A percentile compares a stretch with the other conserved stretches of the same genome.
These are phyloP conservation scores for Sylvietta virens DNA, from an alignment of 2,113 vertebrate genomes.

Conservation along the genomic window DNA sequence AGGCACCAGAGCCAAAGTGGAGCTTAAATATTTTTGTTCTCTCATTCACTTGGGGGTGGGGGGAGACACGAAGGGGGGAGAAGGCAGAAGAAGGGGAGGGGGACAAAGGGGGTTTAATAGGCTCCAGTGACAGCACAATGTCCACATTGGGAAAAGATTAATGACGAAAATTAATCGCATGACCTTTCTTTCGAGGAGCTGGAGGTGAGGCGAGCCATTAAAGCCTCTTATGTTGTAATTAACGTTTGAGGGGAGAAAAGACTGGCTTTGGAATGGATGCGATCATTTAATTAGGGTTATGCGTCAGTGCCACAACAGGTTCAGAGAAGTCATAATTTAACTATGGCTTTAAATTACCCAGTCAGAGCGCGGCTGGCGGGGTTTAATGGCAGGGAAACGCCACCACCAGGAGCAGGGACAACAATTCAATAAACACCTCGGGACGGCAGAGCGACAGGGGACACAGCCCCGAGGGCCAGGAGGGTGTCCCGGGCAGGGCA, in stretches of 20 bases:
- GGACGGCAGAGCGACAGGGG: not conserved
- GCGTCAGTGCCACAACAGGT: constrained; percentile 87
- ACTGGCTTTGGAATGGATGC: constrained; percentile 87
- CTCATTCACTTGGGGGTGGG: constrained; percentile 51
- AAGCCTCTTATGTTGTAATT: constrained; percentile 97
- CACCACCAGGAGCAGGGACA: constrained; percentile 61
- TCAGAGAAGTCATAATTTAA: constrained; percentile 92
- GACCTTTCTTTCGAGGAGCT: constrained; percentile 92
- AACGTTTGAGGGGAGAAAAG: constrained; percentile 87
- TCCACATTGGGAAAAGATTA: constrained; percentile 92
- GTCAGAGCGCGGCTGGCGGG: constrained; percentile 73
- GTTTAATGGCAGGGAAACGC: constrained; percentile 72
- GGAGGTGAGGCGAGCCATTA: constrained; percentile 94
- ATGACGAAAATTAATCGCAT: constrained; percentile 91
- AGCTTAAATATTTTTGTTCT: constrained; percentile 78
- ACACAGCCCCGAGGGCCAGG: not conserved
- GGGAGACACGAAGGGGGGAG: not conserved
- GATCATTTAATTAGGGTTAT: constrained; percentile 94
- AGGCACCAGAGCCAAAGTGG: constrained; percentile 53
- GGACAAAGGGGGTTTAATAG: constrained; percentile 66
- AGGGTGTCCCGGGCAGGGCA: not conserved
- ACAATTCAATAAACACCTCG: constrained; percentile 81
- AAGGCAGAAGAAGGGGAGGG: constrained; percentile 43
- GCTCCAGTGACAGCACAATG: constrained; percentile 83
- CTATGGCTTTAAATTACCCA: constrained; percentile 87